Evolutionary conservation across 2,797 vertebrate species (phyloP).

Genomic region (Pempheris klunzingeri): DNA sequence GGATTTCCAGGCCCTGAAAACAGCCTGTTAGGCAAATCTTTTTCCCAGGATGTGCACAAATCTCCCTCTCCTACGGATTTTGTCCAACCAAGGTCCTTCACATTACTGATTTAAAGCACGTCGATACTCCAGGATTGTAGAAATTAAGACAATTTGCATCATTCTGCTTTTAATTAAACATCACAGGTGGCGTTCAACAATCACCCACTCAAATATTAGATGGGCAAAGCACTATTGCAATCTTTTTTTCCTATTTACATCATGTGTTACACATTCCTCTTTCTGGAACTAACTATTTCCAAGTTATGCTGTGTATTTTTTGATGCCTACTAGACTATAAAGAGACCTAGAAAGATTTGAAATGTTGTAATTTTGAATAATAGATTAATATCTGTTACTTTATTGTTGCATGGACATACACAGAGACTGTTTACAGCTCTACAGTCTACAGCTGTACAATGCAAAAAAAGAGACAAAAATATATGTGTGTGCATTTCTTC

Average conservation of each 20-base stretch:
- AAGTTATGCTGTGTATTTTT: not conserved
- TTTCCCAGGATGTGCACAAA: not conserved
- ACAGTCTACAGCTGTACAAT: too few relatives aligned
- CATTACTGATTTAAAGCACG: not conserved
- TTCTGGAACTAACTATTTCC: not conserved
- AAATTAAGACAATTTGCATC: not conserved
- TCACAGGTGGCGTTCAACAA: too few relatives aligned
- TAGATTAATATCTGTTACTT: too few relatives aligned
- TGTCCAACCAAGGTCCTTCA: not conserved
- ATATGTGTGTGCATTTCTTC: too few relatives aligned
- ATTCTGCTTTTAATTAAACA: not conserved
- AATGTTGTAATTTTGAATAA: not conserved
- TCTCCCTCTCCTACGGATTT: not conserved
- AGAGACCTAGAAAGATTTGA: not conserved
- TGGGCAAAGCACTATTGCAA: not conserved
- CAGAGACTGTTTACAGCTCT: too few relatives aligned
- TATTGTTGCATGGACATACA: too few relatives aligned
- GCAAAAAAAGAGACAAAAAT: not conserved
- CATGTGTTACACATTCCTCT: not conserved
- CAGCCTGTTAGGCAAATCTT: slow-evolving; percentile 14
- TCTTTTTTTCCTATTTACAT: not conserved
- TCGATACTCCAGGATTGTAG: not conserved
- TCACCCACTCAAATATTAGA: not conserved
- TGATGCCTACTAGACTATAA: not conserved
- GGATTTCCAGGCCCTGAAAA: rapidly evolving